Evolutionary conservation across 1,140 invertebrate genomes (phyloP), one percentile per base, ranked within the genome.

Genomic region (Camponotus vicinus): DNA sequence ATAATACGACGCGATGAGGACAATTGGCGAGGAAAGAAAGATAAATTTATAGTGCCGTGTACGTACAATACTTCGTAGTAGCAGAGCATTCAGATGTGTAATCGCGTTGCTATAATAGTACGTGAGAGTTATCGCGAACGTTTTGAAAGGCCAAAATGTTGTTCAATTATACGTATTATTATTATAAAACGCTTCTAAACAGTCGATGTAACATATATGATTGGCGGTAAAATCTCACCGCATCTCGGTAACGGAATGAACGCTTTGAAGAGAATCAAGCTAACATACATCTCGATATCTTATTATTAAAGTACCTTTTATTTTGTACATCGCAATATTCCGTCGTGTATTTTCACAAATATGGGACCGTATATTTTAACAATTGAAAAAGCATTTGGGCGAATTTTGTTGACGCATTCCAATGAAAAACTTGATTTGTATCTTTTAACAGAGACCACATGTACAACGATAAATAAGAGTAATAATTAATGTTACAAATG

Each of bases 111-210:
- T 90, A 71, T 75, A 85, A 85, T 83, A 85, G 79, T 79, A 80
- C 86, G 86, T 88, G 88, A 89, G 71, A 90, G 83, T 86, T 90
- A 86, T 84, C 84, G 84, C 71, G 85, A 89, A 91, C 88, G 88
- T 92, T 92, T 91, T 89, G 87, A 93, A 93, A 93, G 82, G 90
- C 93, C 93, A 93, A 92, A 94, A 94, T 94, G 93, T 93, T 93
- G 93, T 93, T 94, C 92, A 94, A 92, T 76, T 90, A 90, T 88
- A 90, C 79, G 73, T 91, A 88, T 86, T 76, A 91, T 91, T 77
- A 92, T 92, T 70, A 84, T 89, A 49, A 87, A 88, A 59, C 80
- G 89, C 89, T 90, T 90, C 78, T 64, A 32, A 90, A 88, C 63
- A 70, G 85, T 87, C 85, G 89, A 61, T 83, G 73, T 87, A 85